phyloP scores from a whole-genome alignment of 1,140 invertebrate genomes.

The Drosophila ogumai region DNA sequence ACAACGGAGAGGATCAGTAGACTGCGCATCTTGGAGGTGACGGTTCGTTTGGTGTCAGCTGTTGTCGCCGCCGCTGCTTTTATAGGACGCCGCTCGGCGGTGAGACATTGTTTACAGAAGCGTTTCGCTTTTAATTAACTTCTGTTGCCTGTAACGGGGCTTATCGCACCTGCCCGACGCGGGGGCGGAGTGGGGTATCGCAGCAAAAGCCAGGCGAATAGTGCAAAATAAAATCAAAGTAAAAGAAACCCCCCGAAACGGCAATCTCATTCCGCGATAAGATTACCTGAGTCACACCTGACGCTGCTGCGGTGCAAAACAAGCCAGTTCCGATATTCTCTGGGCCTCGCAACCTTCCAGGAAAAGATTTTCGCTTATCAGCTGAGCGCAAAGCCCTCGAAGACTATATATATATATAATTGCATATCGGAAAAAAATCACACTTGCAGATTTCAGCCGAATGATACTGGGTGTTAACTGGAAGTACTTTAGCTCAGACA shows the following conservation, averaged over 20 bases:
- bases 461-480: slow-evolving; percentile 7
- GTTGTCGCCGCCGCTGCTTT: slow-evolving; percentile 14
- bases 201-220: slow-evolving; percentile 14
- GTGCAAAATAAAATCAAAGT: slow-evolving; percentile 35
- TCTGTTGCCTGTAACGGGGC: slow-evolving; percentile 29
- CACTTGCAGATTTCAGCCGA: slow-evolving; percentile 3
- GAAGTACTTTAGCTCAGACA: slow-evolving; percentile 4
- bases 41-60: slow-evolving; percentile 29
- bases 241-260: slow-evolving; percentile 38
- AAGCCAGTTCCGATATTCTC: slow-evolving; percentile 11
- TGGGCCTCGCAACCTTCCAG: slow-evolving; percentile 7
- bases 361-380: slow-evolving; percentile 41
- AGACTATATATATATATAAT: background rate
- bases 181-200: background rate
- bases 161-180: slow-evolving; percentile 25
- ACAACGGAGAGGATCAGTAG: slow-evolving; percentile 59
- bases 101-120: slow-evolving; percentile 49
- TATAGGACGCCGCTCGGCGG: slow-evolving; percentile 32
- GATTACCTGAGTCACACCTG: slow-evolving; percentile 50
- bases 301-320: background rate
- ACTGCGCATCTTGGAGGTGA: slow-evolving; percentile 47
- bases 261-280: slow-evolving; percentile 38
- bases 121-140: slow-evolving; percentile 50
- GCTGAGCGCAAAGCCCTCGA: slow-evolving; percentile 5
- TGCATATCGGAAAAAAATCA: slow-evolving; percentile 21